A percentile compares a stretch with the other conserved stretches of the same genome.
phyloP scores from a whole-genome alignment of 2,113 vertebrate species.

The Mesoclemmys tuberculata region DNA sequence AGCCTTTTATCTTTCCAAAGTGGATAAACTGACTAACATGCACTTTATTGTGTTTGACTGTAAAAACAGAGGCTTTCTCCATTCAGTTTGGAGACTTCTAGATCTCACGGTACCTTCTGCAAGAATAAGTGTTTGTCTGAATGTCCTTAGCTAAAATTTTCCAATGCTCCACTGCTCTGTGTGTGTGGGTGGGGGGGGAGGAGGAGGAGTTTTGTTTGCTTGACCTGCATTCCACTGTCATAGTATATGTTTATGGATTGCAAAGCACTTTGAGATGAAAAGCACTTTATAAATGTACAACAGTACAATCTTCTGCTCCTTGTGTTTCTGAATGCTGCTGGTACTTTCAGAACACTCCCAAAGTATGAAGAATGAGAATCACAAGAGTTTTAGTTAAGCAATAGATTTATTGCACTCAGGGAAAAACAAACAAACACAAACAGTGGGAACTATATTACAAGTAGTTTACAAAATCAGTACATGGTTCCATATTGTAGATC shows the following conservation, averaged over 20 bases:
- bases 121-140: background rate
- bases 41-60: background rate
- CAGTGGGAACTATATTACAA: background rate
- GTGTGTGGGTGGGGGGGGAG: background rate
- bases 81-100: background rate
- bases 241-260: background rate
- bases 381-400: background rate
- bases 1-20: background rate
- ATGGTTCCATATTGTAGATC: background rate
- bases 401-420: background rate
- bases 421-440: background rate
- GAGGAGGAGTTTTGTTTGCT: background rate
- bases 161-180: background rate
- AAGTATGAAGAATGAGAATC: background rate
- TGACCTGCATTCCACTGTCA: background rate
- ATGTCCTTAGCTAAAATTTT: background rate
- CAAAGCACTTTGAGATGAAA: background rate
- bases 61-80: background rate
- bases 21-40: background rate
- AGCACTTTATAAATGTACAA: background rate
- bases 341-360: conserved; percentile 1
- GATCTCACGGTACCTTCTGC: background rate
- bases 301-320: background rate
- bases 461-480: background rate
- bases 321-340: background rate